phyloP scores from a whole-genome alignment of 1,140 invertebrate genomes.

The Diprion similis region DNA sequence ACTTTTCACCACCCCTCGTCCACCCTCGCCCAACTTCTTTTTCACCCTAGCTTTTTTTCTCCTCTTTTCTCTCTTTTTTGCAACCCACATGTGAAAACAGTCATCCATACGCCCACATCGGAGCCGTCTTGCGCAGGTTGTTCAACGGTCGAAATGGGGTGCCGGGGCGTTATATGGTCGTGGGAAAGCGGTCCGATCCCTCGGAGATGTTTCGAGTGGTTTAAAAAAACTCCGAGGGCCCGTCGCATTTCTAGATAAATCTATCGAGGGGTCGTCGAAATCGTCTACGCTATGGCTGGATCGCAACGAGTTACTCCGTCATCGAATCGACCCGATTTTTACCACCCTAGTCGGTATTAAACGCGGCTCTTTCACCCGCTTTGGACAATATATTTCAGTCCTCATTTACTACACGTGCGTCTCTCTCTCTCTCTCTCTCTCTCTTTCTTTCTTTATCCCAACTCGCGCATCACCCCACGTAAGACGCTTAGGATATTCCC shows the following conservation, averaged over 20 bases:
- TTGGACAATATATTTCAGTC: background rate
- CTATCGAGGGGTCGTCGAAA: background rate
- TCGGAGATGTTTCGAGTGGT: conserved; percentile 17
- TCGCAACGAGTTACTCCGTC: no score
- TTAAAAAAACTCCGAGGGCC: background rate
- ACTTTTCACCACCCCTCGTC: no score
- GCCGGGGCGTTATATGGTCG: conserved; percentile 35
- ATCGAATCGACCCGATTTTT: no score
- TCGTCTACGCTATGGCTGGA: no score
- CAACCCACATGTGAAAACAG: conserved; percentile 45
- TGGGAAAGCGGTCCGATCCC: conserved; percentile 38
- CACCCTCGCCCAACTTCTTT: background rate
- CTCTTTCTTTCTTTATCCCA: no score
- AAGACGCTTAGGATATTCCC: conserved; percentile 27
- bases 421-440: background rate
- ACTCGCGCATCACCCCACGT: conserved; percentile 32
- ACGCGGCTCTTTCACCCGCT: background rate
- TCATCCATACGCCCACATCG: conserved; percentile 34
- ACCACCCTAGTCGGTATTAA: background rate
- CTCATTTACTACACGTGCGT: background rate
- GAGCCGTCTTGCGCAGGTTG: conserved; percentile 23
- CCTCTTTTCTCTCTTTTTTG: conserved; percentile 36
- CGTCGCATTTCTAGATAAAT: background rate
- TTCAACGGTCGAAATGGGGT: conserved; percentile 33
- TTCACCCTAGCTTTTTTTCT: background rate